These are phyloP conservation scores for Limosa lapponica DNA, from an alignment of 2,797 vertebrate genomes.

Conservation along the genomic window DNA sequence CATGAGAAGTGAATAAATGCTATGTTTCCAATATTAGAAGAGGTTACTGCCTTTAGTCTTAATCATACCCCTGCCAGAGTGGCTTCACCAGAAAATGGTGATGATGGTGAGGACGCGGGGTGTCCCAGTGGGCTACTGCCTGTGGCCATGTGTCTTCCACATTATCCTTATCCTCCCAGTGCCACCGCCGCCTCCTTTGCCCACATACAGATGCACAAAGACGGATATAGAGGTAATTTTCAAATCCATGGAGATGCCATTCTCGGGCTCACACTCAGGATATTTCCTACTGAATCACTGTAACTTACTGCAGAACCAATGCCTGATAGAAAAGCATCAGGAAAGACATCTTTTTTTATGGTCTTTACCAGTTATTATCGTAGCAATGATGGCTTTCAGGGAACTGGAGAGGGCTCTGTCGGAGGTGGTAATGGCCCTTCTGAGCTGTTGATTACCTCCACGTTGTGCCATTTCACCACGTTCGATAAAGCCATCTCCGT, in stretches of 20 bases:
- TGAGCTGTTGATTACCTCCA: not conserved
- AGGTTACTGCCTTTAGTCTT: not conserved
- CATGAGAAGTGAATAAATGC: not conserved
- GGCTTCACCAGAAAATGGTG: not conserved
- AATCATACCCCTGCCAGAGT: not conserved
- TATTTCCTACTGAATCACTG: not conserved
- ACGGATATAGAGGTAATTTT: not conserved
- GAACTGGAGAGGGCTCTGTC: not conserved
- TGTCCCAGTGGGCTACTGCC: not conserved
- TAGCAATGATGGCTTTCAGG: not conserved
- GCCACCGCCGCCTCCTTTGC: not conserved
- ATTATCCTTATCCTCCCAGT: fast-evolving
- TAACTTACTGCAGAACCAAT: not conserved
- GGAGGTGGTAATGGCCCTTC: not conserved
- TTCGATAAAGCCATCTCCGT: not conserved
- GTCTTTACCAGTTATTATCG: not conserved
- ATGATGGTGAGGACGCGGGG: not conserved
- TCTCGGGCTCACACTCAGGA: not conserved
- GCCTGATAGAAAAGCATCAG: not conserved
- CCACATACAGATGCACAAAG: not conserved
- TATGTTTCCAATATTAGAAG: not conserved
- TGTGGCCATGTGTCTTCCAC: fast-evolving
- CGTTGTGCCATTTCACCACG: not conserved
- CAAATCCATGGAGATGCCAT: not conserved
- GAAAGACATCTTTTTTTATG: not conserved